A percentile compares a stretch with the other conserved stretches of the same genome.
These are phyloP conservation scores for Cirrhinus mrigala DNA, from an alignment of 2,797 vertebrate genomes.

Conservation along the genomic window DNA sequence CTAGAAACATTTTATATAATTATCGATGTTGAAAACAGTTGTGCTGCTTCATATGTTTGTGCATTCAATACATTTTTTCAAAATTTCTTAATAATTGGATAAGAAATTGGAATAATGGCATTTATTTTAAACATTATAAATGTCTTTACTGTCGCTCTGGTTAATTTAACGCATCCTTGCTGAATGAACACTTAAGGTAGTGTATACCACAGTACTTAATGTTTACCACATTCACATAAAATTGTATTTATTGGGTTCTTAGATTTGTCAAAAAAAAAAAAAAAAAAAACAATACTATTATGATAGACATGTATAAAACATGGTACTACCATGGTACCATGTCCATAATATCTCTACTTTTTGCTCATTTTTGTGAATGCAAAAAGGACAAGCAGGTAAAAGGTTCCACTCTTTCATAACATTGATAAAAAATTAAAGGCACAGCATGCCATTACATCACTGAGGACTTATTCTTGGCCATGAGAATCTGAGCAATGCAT, in stretches of 20 bases:
- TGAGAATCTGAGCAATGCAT: slow-evolving; percentile 33
- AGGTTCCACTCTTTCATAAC: background rate
- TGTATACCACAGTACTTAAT: no score
- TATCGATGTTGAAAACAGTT: background rate
- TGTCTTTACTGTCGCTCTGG: no score
- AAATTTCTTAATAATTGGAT: no score
- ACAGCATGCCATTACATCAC: background rate
- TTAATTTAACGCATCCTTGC: no score
- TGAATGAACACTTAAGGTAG: no score
- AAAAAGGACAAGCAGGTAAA: background rate
- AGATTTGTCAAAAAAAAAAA: no score
- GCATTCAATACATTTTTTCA: background rate
- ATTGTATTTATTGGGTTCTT: no score
- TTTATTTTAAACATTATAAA: background rate
- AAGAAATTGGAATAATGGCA: background rate
- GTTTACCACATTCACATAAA: no score
- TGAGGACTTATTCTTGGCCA: slow-evolving; percentile 14
- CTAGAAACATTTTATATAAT: no score
- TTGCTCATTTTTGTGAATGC: background rate
- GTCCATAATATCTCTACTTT: background rate
- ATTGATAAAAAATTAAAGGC: background rate
- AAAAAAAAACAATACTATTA: no score
- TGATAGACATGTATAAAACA: background rate
- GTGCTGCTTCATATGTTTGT: background rate
- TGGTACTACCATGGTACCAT: background rate